Conservation (phyloP, 2,797 vertebrate genomes). For the Poeciliopsis turneri region DNA sequence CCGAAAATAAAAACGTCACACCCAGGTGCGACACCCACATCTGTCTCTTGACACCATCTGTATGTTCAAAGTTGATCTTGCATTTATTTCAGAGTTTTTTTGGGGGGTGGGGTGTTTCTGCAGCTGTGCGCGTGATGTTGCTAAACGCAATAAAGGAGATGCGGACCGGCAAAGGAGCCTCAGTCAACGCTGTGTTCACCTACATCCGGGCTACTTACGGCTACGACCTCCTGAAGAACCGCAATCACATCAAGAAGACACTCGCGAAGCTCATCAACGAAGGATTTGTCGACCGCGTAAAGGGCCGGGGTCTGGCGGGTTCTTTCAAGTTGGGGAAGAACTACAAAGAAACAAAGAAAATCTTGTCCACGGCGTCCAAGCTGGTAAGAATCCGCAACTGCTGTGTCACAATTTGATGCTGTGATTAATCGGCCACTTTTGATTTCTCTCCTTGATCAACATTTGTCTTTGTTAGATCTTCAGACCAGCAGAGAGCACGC, state of each 20-base stretch:
- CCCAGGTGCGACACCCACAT: slow-evolving; percentile 84
- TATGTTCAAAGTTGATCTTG: neutral
- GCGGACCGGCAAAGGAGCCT: slow-evolving; percentile 91
- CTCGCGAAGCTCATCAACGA: slow-evolving; percentile 90
- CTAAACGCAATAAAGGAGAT: slow-evolving; percentile 92
- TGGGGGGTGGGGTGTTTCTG: neutral
- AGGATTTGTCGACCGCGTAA: slow-evolving; percentile 89
- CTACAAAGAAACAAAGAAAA: slow-evolving; percentile 89
- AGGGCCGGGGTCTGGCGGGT: slow-evolving; percentile 93
- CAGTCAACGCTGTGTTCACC: slow-evolving; percentile 90
- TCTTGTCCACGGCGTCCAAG: slow-evolving; percentile 71
- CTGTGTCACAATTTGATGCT: neutral
- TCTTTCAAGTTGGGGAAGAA: slow-evolving; percentile 96
- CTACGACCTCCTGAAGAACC: slow-evolving; percentile 90
- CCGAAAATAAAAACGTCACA: slow-evolving; percentile 89
- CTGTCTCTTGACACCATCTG: neutral
- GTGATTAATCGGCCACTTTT: neutral
- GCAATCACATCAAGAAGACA: slow-evolving; percentile 89
- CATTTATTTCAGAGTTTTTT: neutral
- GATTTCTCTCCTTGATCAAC: neutral
- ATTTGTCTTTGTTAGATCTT: slow-evolving; percentile 52
- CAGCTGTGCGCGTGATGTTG: slow-evolving; percentile 94
- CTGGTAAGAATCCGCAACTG: slow-evolving; percentile 78
- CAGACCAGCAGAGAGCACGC: slow-evolving; percentile 52
- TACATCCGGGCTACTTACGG: slow-evolving; percentile 89